Base-by-base conservation (phyloP, 2,797 vertebrate genomes). In the Spondyliosoma cantharus region DNA sequence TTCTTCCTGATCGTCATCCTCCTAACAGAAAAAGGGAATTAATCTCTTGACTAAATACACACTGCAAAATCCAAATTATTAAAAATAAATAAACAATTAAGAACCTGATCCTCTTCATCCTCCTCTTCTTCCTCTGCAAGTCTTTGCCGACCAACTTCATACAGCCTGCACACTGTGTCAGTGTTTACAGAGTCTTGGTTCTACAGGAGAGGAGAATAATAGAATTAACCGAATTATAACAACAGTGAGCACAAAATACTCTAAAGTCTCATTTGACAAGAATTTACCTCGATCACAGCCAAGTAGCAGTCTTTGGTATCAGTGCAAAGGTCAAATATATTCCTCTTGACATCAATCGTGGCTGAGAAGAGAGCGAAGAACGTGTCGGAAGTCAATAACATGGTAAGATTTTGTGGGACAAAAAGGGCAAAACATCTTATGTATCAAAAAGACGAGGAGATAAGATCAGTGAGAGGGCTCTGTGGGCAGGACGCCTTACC, bases 231-330 rank as follows among this genome's bases (percentile, higher is more conserved):
- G 37, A 53, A 53, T 71, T 3, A 59, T 24, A 5, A 0, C 17
- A 59, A 69, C 3, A 6, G 3, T 42, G 7, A 5, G 37, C 6
- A 63, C 57, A 63, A 54, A 8, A 13, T 1, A 15, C 7, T 22
- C 16, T 29, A 14, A 59, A 20, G 32, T 0, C 5, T 37, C 14
- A 11, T 22, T 17, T 7, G 5, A 58, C 0, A 52, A 78, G 3
- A 13, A 32, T 76, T 90, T 94, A 99, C 98, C 97, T 99, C 98
- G 77, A 99, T 99, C 73, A 99, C 98, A 84, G 98, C 98, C 69
- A 99, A 94, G 87, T 99, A 99, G 92, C 98, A 99, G 92, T 99
- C 98, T 91, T 99, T 99, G 73, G 98, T 98, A 89, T 99, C 98
- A 27, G 98, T 99, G 91, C 98, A 99, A 60, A 99, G 92, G 89